These are phyloP conservation scores for Drosophila ananassae DNA, from an alignment of 1,140 invertebrate genomes.

Conservation along the genomic window DNA sequence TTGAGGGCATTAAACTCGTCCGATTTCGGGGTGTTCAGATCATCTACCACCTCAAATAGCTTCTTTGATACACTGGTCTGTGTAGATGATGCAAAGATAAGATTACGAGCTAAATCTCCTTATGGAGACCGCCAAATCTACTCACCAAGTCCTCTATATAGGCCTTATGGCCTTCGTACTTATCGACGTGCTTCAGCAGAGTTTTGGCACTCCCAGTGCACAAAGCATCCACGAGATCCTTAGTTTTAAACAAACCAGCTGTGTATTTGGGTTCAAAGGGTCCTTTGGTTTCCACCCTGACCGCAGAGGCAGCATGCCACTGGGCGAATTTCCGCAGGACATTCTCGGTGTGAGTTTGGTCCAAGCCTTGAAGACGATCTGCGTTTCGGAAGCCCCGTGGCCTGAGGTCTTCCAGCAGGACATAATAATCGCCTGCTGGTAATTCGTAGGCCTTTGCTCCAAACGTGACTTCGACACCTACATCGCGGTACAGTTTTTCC, in stretches of 20 bases:
- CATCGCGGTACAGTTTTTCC: constrained; percentile 71
- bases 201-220: not conserved
- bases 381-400: constrained; percentile 79
- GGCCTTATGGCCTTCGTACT: constrained; percentile 40
- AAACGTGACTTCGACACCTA: constrained; percentile 57
- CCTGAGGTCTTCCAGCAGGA: constrained; percentile 86
- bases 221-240: not conserved
- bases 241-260: constrained; percentile 24
- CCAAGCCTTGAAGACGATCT: constrained; percentile 85
- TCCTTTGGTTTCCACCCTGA: constrained; percentile 84
- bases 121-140: not conserved
- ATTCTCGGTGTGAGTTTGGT: constrained; percentile 84
- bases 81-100: not conserved
- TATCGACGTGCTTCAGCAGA: not conserved
- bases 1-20: constrained; percentile 87
- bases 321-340: constrained; percentile 85
- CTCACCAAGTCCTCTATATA: constrained; percentile 56
- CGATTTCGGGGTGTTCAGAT: constrained; percentile 46
- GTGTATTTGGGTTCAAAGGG: constrained; percentile 43
- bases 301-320: constrained; percentile 85
- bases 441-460: constrained; percentile 62
- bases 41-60: constrained; percentile 15
- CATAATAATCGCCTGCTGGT: constrained; percentile 38
- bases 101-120: not conserved
- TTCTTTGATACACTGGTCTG: constrained; percentile 30